Evolutionary conservation across 2,888 invertebrate genomes (phyloP), one percentile per base, ranked within the genome.

Genomic region (Polylopha cassiicola): DNA sequence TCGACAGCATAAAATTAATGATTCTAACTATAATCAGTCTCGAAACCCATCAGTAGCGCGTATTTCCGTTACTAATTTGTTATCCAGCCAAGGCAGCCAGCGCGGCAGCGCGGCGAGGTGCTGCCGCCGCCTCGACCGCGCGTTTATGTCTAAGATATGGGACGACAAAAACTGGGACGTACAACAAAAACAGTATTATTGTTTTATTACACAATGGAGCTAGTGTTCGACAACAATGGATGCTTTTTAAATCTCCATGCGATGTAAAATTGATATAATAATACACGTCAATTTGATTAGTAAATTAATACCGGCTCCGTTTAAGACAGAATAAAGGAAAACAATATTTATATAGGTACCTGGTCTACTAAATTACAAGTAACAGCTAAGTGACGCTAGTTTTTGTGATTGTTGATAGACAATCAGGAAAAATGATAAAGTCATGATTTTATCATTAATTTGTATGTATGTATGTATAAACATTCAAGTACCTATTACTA

Each of bases 131-230:
- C n/a, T n/a, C n/a, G n/a, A n/a, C n/a, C n/a, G n/a, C 79, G 73
- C 79, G 79, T 79, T 79, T 75, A 79, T 70, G 76, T 79, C 77
- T 79, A 65, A 64, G 61, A 67, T 71, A 77, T 71, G 60, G 65
- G 61, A 54, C 64, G 59, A 23, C 37, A 39, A 31, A 32, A 48
- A 43, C 17, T 26, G 13, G 26, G 17, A 9, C 36, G 26, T 8
- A 21, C 28, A 8, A 28, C 20, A 18, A 7, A 36, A 36, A 34
- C 28, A 41, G 3, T 18, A 17, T 21, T 10, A 26, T 36, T 30
- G 16, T 36, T 36, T 41, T 26, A 36, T 30, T 24, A 21, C 13
- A 21, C 10, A 36, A 30, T 14, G 20, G 15, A 16, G 23, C n/a
- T 29, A 26, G 16, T 22, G n/a, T 18, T 23, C 14, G 14, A 9